Conservation (phyloP, 2,797 vertebrate species). For the Coregonus suidteri region DNA sequence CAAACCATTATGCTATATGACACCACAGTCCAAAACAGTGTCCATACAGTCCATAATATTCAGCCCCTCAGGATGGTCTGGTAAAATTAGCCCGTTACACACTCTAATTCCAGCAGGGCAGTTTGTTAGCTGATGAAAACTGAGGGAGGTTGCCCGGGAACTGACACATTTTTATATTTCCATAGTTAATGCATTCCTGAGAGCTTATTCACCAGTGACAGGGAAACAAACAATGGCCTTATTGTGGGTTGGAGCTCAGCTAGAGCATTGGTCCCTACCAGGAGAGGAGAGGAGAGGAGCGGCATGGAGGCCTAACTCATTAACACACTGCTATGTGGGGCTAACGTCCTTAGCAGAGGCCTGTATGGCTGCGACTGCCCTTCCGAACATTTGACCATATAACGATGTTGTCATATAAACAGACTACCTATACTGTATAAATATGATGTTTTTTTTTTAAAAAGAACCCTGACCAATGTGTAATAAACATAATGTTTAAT, state of each 20-base stretch:
- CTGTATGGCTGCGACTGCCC: background rate
- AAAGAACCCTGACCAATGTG: background rate
- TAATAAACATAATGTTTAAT: constrained; percentile 2
- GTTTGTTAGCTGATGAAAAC: constrained; percentile 10
- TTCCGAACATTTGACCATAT: background rate
- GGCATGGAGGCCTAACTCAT: constrained; percentile 41
- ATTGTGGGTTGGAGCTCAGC: constrained; percentile 36
- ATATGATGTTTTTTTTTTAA: too few species aligned
- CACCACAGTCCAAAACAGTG: constrained; percentile 1
- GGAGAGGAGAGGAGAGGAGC: constrained; percentile 25
- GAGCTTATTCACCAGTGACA: constrained; percentile 38
- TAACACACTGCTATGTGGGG: constrained; percentile 44
- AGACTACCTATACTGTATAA: background rate
- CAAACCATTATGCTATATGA: background rate
- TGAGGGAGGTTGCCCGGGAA: background rate
- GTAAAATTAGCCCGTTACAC: background rate
- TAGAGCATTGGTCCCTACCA: constrained; percentile 24
- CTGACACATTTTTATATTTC: constrained; percentile 48
- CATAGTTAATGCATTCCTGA: constrained; percentile 45
- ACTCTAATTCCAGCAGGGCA: constrained; percentile 23
- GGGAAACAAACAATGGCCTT: constrained; percentile 50
- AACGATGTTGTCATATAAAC: background rate
- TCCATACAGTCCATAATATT: background rate
- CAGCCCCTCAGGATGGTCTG: background rate
- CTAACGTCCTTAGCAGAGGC: constrained; percentile 37